Evolutionary conservation across 2,797 vertebrate genomes (phyloP), one percentile per base, ranked within the genome.

Genomic region (Platyrinchus mystaceus): DNA sequence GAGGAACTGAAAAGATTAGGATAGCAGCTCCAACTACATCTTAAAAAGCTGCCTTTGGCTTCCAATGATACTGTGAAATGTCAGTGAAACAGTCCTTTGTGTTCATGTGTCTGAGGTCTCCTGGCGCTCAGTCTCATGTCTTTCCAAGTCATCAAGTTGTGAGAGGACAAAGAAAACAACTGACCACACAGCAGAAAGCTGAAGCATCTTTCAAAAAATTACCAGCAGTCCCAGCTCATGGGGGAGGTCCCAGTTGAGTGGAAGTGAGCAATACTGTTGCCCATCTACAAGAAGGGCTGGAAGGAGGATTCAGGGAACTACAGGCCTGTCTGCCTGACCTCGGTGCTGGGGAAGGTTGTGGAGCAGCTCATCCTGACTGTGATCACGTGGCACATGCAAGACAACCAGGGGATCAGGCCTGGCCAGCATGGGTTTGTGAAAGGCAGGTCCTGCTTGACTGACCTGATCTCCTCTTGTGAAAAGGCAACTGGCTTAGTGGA

Each of bases 381-480:
- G 14, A 15, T 27, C 58, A 24, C 15, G 6, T 5, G 19, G 36
- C 64, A 70, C 2, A 0, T 5, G 13, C 43, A 56, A n/a, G 24
- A 14, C 43, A 56, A 3, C 32, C 20, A 10, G 37, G 50, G 43
- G 2, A 22, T 63, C 56, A 62, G 30, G 10, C 55, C 22, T 41
- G 5, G 26, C 8, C 63, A 75, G 32, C 12, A 12, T 4, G 43
- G 52, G 4, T 18, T 43, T 80, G 53, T 62, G 46, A 53, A 59
- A 67, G 14, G 43, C 49, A 76, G 20, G 6, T 26, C 6, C 71
- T 83, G 28, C 49, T 34, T 56, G 16, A 44, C 49, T 37, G 27
- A 1, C 27, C 27, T 18, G 11, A 22, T 10, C 70, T 55, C 8
- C 27, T 46, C 14, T 44, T 63, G 0, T 39, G 6, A 30, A 23